Evolutionary conservation across 2,888 invertebrate species (phyloP), one percentile per base, ranked within the genome.

Genomic region (Harpalus rubripes): DNA sequence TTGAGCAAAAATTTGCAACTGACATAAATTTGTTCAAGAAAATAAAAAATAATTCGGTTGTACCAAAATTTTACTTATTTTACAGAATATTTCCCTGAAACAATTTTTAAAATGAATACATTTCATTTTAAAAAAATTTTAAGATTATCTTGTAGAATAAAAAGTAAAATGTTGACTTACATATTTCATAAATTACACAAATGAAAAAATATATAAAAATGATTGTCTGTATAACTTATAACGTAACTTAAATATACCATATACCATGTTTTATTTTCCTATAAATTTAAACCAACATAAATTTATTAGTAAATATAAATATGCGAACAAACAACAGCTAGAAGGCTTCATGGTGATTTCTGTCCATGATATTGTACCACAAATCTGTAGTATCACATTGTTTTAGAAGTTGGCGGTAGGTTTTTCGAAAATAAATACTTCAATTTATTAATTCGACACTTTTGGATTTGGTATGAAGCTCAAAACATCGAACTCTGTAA

Each of bases 301-400:
- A 56, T 78, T 56, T 78, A 83, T 83, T 72, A 83, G 83, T 83
- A 58, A 72, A 58, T 84, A 84, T 76, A 79, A 79, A 78, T 81
- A 81, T 68, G 72, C 68, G 72, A 80, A 68, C 80, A 85, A 85
- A 85, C 80, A 85, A 85, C 85, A 85, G 58, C 85, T 85, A 85
- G 65, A 84, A 85, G 85, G 85, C 85, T 85, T 84, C 44, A 78
- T 78, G 84, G 84, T 84, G 84, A 78, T 78, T 26, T 65, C 56
- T 72, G 39, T 82, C 26, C 63, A 18, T 74, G 56, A 74, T 74
- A 68, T 74, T 61, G 18, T 81, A 81, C 81, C 61, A 81, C 81
- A 81, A 72, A 72, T 18, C 15, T 81, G 68, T 68, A 81, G 81
- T 81, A 81, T 74, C 83, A 76, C 74, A 83, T 61, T 59, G 68